Percentiles rank a stretch among this genome's conserved stretches.
Conservation (phyloP, 2,797 vertebrate genomes). For the Spea hammondii region DNA sequence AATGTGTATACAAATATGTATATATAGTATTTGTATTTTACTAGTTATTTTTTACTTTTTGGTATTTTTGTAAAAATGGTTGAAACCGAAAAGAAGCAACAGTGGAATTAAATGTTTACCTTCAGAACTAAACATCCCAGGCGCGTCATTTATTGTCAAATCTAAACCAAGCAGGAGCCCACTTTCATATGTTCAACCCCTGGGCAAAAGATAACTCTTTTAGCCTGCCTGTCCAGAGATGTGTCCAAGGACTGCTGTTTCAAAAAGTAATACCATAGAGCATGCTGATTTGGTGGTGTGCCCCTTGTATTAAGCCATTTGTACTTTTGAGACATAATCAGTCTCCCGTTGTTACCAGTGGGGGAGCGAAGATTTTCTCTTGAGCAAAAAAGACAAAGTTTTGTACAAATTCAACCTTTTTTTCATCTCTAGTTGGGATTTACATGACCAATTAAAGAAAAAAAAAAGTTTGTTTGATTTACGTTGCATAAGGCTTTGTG, state of each 20-base stretch:
- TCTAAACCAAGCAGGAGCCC: constrained; percentile 4
- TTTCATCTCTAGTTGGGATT: constrained; percentile 62
- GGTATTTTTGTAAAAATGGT: too few species aligned
- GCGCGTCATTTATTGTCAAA: constrained; percentile 23
- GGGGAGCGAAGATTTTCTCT: constrained; percentile 75
- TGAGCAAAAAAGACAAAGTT: constrained; percentile 69
- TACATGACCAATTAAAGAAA: constrained; percentile 65
- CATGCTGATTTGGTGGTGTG: constrained; percentile 65
- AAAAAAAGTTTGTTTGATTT: constrained; percentile 60
- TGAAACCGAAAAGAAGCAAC: not conserved
- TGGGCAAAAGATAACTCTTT: constrained; percentile 57
- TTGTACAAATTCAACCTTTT: constrained; percentile 65
- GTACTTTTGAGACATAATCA: constrained; percentile 83
- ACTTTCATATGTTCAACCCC: constrained; percentile 53
- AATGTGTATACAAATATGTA: too few species aligned
- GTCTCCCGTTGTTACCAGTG: constrained; percentile 85
- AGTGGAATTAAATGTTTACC: not conserved
- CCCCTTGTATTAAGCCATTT: constrained; percentile 78
- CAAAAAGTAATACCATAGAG: constrained; percentile 61
- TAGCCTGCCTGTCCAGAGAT: constrained; percentile 54
- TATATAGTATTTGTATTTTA: too few species aligned
- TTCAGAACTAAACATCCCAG: constrained; percentile 1
- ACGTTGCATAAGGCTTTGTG: constrained; percentile 60
- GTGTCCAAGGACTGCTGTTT: constrained; percentile 54
- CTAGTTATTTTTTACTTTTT: too few species aligned